Percentiles rank a stretch among this genome's conserved stretches.
Conservation (phyloP, 2,113 vertebrate species). For the Nanorana parkeri region DNA sequence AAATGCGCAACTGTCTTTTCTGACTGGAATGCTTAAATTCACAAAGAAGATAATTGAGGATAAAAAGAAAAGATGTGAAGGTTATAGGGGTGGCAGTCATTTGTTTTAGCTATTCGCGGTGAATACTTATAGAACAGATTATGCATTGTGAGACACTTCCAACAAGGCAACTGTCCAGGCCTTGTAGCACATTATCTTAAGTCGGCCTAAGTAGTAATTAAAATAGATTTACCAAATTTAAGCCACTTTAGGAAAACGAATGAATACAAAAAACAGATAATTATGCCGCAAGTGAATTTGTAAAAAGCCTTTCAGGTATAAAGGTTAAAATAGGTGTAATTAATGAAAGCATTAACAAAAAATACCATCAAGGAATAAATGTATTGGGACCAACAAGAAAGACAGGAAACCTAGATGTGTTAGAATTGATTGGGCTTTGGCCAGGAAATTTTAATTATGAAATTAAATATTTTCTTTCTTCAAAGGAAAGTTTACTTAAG, state of each 20-base stretch:
- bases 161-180: constrained; percentile 59
- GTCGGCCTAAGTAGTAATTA: constrained; percentile 60
- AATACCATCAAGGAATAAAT: not conserved
- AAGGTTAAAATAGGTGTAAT: constrained; percentile 58
- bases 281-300: constrained; percentile 64
- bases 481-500: no score
- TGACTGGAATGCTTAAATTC: constrained; percentile 51
- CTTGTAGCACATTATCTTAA: constrained; percentile 58
- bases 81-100: constrained; percentile 53
- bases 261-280: constrained; percentile 63
- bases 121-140: constrained; percentile 52
- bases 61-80: constrained; percentile 50
- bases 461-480: no score
- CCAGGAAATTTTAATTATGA: not conserved
- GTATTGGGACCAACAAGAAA: not conserved
- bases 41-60: constrained; percentile 46
- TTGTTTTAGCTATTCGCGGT: constrained; percentile 33
- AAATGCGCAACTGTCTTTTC: constrained; percentile 21
- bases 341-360: constrained; percentile 27
- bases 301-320: constrained; percentile 60
- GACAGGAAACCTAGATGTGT: not conserved
- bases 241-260: constrained; percentile 59
- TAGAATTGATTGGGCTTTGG: not conserved
- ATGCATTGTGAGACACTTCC: constrained; percentile 61
- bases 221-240: constrained; percentile 60